Evolutionary conservation across 2,888 invertebrate species (phyloP), one percentile per base, ranked within the genome.

Genomic region (Sesia bembeciformis): DNA sequence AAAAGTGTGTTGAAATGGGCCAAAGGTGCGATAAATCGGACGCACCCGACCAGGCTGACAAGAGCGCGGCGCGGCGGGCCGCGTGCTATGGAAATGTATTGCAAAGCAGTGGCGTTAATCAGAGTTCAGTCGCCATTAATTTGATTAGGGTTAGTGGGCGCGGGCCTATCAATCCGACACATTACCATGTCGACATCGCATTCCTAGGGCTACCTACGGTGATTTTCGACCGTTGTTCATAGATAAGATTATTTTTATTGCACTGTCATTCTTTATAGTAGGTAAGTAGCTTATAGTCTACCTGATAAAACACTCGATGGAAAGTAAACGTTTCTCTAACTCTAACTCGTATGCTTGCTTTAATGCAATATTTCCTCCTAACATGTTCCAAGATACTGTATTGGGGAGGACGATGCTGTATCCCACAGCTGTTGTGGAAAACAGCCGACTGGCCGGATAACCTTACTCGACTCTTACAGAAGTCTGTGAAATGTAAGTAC

Each of bases 81-180:
- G 53, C 56, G 59, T 56, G 58, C 76, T 78, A 77, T 83, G 82
- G 80, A 82, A 86, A 86, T 82, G 78, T 84, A 84, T 84, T 70
- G 67, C 72, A 70, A 66, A 66, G 65, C 67, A 65, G 67, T 65
- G 70, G 81, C 76, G 87, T 88, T 89, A 89, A 89, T 89, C 89
- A 89, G 84, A 77, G 85, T 79, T 81, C 79, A 80, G 81, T 76
- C 76, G 78, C 84, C 84, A 88, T 89, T 87, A 85, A 85, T 89
- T 88, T 89, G 87, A 89, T 89, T 89, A 88, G 88, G 89, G 89
- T 89, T 89, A 88, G 79, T 88, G 84, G 88, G 87, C 82, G 86
- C 77, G 83, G 87, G 82, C 61, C 86, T 83, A 88, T 88, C 87
- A 88, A 88, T 88, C 86, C 81, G 67, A 65, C 77, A 70, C 84